phyloP scores from a whole-genome alignment of 2,888 invertebrate species.

The Zhuqinia jingwanae region DNA sequence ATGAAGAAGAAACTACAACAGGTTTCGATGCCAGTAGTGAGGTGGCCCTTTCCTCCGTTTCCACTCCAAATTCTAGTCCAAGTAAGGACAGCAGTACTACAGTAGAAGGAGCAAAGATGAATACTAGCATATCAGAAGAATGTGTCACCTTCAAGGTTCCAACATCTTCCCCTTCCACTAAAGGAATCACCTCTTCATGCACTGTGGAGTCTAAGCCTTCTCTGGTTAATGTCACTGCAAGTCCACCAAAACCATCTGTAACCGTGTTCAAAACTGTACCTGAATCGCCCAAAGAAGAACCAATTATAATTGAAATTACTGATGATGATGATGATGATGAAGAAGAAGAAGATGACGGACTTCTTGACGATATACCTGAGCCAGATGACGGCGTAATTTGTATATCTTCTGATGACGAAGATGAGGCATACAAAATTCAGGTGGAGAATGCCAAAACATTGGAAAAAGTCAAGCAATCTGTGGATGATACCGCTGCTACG shows the following conservation, averaged over 20 bases:
- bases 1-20: too few relatives aligned
- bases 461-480: slow-evolving; percentile 53
- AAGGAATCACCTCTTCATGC: not conserved
- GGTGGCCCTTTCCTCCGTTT: too few relatives aligned
- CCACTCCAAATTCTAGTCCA: too few relatives aligned
- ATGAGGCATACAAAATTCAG: slow-evolving; percentile 51
- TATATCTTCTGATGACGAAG: slow-evolving; percentile 55
- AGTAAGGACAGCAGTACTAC: too few relatives aligned
- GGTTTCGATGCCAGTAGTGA: too few relatives aligned
- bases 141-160: not conserved
- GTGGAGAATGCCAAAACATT: slow-evolving; percentile 37
- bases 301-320: slow-evolving; percentile 31
- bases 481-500: slow-evolving; percentile 33
- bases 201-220: not conserved
- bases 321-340: slow-evolving; percentile 57
- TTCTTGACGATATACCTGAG: slow-evolving; percentile 45
- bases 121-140: not conserved
- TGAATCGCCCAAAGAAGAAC: slow-evolving; percentile 35
- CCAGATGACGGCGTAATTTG: slow-evolving; percentile 30
- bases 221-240: not conserved
- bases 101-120: too few relatives aligned
- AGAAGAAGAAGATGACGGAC: too few relatives aligned
- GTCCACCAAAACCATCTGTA: not conserved
- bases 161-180: not conserved
- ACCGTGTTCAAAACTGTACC: slow-evolving; percentile 13